These are phyloP conservation scores for Plemyria rubiginata DNA, from an alignment of 2,888 invertebrate genomes.

Conservation along the genomic window DNA sequence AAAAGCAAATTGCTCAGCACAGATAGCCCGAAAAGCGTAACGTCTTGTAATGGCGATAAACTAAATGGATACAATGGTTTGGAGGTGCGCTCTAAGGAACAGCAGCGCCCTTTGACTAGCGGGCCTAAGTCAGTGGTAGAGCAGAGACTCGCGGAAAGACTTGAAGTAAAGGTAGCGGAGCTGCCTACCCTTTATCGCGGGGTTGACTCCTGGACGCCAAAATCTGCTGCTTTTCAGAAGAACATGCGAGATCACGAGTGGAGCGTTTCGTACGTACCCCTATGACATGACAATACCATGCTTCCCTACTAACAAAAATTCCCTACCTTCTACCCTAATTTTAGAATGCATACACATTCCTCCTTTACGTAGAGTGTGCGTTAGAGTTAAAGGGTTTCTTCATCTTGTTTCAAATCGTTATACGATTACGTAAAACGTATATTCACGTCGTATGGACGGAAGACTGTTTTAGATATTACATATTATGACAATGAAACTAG, in stretches of 20 bases:
- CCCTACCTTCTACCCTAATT: conserved; percentile 15
- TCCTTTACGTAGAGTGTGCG: conserved; percentile 21
- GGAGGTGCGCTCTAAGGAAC: conserved; percentile 72
- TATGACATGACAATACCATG: conserved; percentile 33
- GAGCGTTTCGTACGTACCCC: conserved; percentile 84
- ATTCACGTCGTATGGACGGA: conserved; percentile 5
- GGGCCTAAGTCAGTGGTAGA: conserved; percentile 76
- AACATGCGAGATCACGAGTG: conserved; percentile 84
- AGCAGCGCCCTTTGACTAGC: conserved; percentile 70
- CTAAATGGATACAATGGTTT: conserved; percentile 68
- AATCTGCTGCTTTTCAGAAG: conserved; percentile 86
- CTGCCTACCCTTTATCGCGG: conserved; percentile 89
- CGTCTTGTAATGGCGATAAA: conserved; percentile 79
- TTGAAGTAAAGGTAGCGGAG: conserved; percentile 83
- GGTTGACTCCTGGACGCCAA: conserved; percentile 90
- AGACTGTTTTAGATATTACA: not conserved
- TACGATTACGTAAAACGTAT: conserved; percentile 8
- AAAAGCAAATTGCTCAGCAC: conserved; percentile 80
- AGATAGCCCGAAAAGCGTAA: conserved; percentile 80
- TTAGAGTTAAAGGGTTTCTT: conserved; percentile 12
- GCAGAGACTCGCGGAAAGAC: conserved; percentile 78
- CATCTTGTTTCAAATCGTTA: not conserved
- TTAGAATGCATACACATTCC: conserved; percentile 12
- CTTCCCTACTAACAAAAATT: conserved; percentile 56
- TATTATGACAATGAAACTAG: not conserved